Evolutionary conservation across 2,113 vertebrate genomes (phyloP).

Genomic region (Oophaga pumilio): DNA sequence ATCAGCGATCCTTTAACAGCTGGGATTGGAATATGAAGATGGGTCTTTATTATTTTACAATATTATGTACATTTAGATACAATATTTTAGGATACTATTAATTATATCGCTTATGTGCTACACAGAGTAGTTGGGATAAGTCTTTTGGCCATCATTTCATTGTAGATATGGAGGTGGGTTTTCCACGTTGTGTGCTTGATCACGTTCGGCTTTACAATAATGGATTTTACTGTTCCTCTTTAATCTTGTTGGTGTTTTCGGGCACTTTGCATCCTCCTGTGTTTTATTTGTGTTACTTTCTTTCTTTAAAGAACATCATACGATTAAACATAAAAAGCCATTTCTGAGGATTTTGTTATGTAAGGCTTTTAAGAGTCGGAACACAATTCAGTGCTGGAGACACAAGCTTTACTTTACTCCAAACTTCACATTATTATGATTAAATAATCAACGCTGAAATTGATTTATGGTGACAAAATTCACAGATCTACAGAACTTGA

Average conservation of each 20-base stretch:
- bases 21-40: too few species aligned
- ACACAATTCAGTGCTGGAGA: not conserved
- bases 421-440: too few species aligned
- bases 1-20: too few species aligned
- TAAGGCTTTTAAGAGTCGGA: not conserved
- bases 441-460: too few species aligned
- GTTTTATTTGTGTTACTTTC: not conserved
- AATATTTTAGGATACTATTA: too few species aligned
- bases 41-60: too few species aligned
- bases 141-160: not conserved
- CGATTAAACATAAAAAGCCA: not conserved
- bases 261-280: not conserved
- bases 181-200: not conserved
- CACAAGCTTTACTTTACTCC: not conserved
- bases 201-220: not conserved
- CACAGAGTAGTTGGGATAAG: too few species aligned
- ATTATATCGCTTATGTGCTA: too few species aligned
- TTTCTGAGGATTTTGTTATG: not conserved
- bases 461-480: too few species aligned
- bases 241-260: not conserved
- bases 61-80: too few species aligned
- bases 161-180: not conserved
- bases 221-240: not conserved
- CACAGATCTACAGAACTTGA: too few species aligned
- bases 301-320: conserved; percentile 4